Evolutionary conservation across 2,797 vertebrate species (phyloP), one percentile per base, ranked within the genome.

Genomic region (Kryptolebias ocellatus): DNA sequence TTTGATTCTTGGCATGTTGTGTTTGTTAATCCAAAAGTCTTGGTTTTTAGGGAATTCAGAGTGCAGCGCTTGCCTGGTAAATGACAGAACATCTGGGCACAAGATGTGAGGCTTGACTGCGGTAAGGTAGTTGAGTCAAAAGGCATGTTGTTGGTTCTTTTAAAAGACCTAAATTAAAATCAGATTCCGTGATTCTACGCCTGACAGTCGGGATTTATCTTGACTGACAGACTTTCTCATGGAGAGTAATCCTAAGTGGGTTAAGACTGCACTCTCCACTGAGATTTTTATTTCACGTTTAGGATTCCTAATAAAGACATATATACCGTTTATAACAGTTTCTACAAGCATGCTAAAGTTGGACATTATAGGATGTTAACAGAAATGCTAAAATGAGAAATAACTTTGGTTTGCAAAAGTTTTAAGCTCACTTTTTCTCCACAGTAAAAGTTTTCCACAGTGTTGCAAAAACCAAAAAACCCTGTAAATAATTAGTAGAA

Each of bases 1-100:
- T 75, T 75, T 61, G 56, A 83, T 77, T 70, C 61, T 58, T 61
- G 64, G 50, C 60, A 71, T 74, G 47, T 79, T 83, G 28, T 64
- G 60, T 85, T 84, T 79, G 60, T 60, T 81, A 64, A 76, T 86
- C 67, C 74, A 68, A 80, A 78, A 75, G 81, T 70, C 82, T 79
- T 74, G 44, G 61, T 78, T 87, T 82, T 58, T 72, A 67, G 70
- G 16, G 14, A 53, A 74, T 83, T 76, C 58, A 15, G 44, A 70
- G 59, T 50, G n/a, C 49, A 73, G 27, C 14, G 20, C 63, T 60
- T 45, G 29, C 42, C 78, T 74, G 78, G 72, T 59, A 75, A 56
- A 70, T 60, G 55, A 42, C 64, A 49, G 68, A 64, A 78, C 87
- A 91, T 92, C 90, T 91, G 90, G 84, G 67, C 52, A 51, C 82